Conservation (phyloP, 1,140 invertebrate genomes). For the Argopecten irradians region DNA sequence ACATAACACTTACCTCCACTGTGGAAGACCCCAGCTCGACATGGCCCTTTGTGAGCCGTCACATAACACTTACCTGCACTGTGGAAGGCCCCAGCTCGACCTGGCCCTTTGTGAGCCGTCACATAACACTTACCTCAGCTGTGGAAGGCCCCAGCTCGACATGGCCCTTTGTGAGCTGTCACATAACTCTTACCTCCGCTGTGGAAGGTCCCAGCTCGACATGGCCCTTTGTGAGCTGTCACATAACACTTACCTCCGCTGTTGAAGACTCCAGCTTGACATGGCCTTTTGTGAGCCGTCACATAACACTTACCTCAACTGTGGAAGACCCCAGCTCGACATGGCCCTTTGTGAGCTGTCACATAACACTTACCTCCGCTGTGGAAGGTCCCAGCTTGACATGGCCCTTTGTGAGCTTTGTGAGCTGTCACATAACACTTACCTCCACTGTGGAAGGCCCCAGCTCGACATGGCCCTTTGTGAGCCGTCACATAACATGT, state of each 20-base stretch:
- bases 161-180: too few species aligned
- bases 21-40: too few species aligned
- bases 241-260: slow-evolving; percentile 82
- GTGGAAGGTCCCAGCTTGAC: background rate
- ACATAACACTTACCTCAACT: background rate
- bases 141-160: background rate
- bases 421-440: slow-evolving; percentile 33
- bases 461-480: slow-evolving; percentile 96
- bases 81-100: too few species aligned
- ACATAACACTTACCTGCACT: too few species aligned
- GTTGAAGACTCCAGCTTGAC: slow-evolving; percentile 95
- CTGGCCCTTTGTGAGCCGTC: background rate
- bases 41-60: too few species aligned
- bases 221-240: too few species aligned
- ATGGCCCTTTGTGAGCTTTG: too few species aligned
- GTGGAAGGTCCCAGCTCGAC: background rate
- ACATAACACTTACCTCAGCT: background rate
- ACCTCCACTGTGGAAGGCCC: slow-evolving; percentile 95
- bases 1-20: too few species aligned
- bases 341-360: too few species aligned
- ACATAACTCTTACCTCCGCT: slow-evolving; percentile 81
- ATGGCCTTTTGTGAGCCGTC: slow-evolving; percentile 72
- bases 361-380: background rate
- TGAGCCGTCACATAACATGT: slow-evolving; percentile 99
- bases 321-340: background rate